Evolutionary conservation across 2,888 invertebrate genomes (phyloP), one percentile per base, ranked within the genome.

Genomic region (Eupeodes luniger): DNA sequence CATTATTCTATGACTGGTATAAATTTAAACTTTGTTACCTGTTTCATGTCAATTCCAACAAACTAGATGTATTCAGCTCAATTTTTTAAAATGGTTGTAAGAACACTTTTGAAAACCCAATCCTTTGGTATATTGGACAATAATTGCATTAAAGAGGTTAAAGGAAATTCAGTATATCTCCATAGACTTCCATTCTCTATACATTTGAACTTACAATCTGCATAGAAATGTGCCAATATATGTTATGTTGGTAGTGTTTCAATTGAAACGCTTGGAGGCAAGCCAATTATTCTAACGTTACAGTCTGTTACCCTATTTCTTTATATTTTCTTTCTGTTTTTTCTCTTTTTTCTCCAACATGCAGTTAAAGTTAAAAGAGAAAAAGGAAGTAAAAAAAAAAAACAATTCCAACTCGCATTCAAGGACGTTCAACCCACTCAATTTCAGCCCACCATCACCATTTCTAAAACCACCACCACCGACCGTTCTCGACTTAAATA

Each of bases 201-300:
- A 7, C 40, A 40, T 40, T 40, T 7, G 7, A 6, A 40, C 2
- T 6, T 40, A 40, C 40, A 40, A 6, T 40, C 40, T 9, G 27
- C 27, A 27, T 27, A 27, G 27, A 2, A 27, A 27, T 27, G 27
- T 27, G 27, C 27, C 27, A 27, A 27, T 27, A 27, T 40, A 40
- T 40, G 40, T 70, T 36, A 67, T 55, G 6, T 47, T 2, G 27
- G 27, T 27, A 27, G 27, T 66, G 36, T 2, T 69, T 14, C 12
- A 66, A 49, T 49, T 75, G 81, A 64, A 77, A 74, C 12, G 70
- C 36, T 81, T 87, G 87, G 87, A 84, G 75, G 55, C 19, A 77
- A 80, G 87, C 87, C 87, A 84, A 87, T 87, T 87, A 83, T 83
- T 87, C 76, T 76, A 76, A 80, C 81, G 80, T 81, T 81, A 80